Evolutionary conservation across 2,797 vertebrate species (phyloP).

Genomic region (Cossypha dichroa): DNA sequence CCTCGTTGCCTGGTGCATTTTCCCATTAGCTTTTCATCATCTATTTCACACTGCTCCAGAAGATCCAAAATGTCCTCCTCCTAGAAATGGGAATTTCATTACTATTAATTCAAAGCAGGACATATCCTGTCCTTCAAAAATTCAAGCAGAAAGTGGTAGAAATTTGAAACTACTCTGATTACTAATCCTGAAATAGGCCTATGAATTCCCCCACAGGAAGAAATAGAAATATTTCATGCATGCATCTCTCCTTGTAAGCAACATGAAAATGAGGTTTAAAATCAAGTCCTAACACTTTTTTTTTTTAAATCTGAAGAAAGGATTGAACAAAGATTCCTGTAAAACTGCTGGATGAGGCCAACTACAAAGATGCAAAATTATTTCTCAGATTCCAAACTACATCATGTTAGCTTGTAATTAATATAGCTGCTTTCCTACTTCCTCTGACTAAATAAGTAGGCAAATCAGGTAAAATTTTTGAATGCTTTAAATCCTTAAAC

Average conservation of each 20-base stretch:
- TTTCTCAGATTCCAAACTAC: not conserved
- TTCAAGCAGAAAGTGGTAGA: not conserved
- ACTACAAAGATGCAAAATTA: not conserved
- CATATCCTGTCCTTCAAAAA: not conserved
- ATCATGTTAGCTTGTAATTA: not conserved
- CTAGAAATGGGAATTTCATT: conserved; percentile 67
- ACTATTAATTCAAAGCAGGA: not conserved
- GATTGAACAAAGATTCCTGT: not conserved
- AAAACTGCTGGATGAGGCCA: not conserved
- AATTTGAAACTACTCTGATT: not conserved
- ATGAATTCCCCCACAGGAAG: not conserved
- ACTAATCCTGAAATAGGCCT: not conserved
- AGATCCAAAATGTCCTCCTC: conserved; percentile 98
- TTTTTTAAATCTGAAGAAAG: not conserved
- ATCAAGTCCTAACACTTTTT: not conserved
- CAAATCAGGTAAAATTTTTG: not conserved
- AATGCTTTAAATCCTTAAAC: not conserved
- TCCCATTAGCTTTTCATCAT: conserved; percentile 92
- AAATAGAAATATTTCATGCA: not conserved
- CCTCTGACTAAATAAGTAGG: not conserved
- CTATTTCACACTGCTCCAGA: conserved; percentile 95
- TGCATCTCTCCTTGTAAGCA: not conserved
- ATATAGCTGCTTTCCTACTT: not conserved
- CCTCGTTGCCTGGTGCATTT: conserved; percentile 78
- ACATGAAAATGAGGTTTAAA: not conserved